phyloP scores from a whole-genome alignment of 2,797 vertebrate genomes.

The Clarias platycephalus region DNA sequence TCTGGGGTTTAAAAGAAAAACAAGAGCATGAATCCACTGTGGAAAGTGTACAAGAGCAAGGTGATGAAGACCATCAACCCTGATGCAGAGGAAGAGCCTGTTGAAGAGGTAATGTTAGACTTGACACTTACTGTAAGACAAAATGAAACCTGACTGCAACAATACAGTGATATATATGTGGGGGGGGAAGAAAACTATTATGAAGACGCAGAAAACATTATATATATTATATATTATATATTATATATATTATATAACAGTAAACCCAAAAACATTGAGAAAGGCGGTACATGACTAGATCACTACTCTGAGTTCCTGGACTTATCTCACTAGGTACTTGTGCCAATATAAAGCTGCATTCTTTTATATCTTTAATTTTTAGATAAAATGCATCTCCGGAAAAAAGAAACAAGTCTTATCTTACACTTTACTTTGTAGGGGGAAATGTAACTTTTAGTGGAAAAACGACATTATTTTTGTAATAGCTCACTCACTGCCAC shows the following conservation, averaged over 20 bases:
- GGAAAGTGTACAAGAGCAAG: constrained; percentile 91
- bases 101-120: constrained; percentile 78
- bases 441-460: neutral
- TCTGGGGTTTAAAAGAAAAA: neutral
- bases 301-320: neutral
- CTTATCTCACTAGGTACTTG: neutral
- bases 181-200: neutral
- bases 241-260: too few species aligned
- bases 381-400: too few species aligned
- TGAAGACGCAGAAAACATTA: neutral
- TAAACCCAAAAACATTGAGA: neutral
- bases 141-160: neutral
- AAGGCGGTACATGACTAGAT: neutral
- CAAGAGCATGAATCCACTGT: constrained; percentile 86
- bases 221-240: too few species aligned
- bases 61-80: constrained; percentile 89
- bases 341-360: too few species aligned
- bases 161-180: neutral
- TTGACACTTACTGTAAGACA: neutral
- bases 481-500: neutral
- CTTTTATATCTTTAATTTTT: too few species aligned
- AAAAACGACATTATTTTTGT: neutral
- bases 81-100: constrained; percentile 77
- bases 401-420: too few species aligned
- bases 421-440: neutral